Base-by-base conservation (phyloP, 2,113 vertebrate species). In the Toxostoma redivivum region DNA sequence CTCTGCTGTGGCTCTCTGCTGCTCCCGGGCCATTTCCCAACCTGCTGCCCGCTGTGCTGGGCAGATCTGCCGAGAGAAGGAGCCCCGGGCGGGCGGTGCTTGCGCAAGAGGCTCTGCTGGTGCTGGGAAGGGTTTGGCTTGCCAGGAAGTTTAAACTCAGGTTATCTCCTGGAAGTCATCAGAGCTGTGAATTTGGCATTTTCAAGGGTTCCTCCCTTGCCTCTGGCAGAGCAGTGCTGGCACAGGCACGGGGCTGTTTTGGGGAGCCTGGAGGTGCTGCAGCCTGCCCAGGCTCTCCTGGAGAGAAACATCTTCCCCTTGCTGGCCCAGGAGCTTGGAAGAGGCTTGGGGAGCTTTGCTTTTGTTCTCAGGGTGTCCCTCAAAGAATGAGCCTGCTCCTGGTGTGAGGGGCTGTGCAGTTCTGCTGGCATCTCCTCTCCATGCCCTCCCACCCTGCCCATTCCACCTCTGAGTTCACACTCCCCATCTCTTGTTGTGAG, bases 181-280 rank as follows among this genome's bases (percentile, higher is more conserved):
- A 2, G 76, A 56, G 60, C 65, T 40, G 74, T 0, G n/a, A 53
- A 33, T 90, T 87, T 0, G 22, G 56, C 5, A 2, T 22, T 87
- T 88, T 82, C 0, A 5, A 58, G 66, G 76, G 61, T 50, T 1
- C 67, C 42, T 81, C 62, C 64, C 2, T 0, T 53, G 94, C 92
- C 9, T 1, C 0, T 0, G 78, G 73, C 73, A 50, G 67, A 17
- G 77, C 57, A 3, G 84, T 0, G 5, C 44, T 7, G 14, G 22
- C 1, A 0, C 0, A 0, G 64, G 76, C 19, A 10, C 37, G 12
- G 0, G 14, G 64, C 64, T 77, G 42, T 11, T 48, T 2, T 5
- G 50, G 74, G 79, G 31, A 65, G 60, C 58, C 69, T 5, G 42
- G 10, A 38, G 64, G 10, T 10, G 14, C 5, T n/a, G 30, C 65